phyloP scores from a whole-genome alignment of 2,888 invertebrate species.

The Trichogramma evanescens region DNA sequence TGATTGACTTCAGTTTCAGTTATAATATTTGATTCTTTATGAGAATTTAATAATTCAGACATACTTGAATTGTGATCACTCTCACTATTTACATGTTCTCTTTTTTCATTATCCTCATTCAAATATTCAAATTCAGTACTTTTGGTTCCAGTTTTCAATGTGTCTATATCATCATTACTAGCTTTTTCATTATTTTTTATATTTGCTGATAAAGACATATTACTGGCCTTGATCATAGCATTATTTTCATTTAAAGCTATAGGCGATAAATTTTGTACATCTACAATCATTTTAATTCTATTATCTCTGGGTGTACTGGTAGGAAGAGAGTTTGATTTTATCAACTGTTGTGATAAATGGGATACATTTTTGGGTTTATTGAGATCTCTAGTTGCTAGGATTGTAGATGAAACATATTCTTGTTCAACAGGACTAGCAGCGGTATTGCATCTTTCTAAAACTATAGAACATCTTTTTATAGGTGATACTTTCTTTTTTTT shows the following conservation, averaged over 20 bases:
- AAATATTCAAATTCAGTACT: background rate
- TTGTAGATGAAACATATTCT: too few species aligned
- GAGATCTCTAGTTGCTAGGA: too few species aligned
- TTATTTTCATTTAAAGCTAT: background rate
- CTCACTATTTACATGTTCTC: background rate
- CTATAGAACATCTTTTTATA: background rate
- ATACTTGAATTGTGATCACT: background rate
- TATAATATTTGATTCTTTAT: background rate
- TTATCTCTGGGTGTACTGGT: constrained; percentile 8
- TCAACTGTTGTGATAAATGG: too few species aligned
- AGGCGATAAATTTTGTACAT: constrained; percentile 13
- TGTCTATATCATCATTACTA: background rate
- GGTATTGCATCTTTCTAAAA: background rate
- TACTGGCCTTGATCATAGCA: background rate
- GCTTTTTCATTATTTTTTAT: background rate
- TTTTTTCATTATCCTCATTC: background rate
- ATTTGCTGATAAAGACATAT: too few species aligned
- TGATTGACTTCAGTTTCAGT: background rate
- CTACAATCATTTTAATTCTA: background rate
- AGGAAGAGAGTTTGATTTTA: background rate
- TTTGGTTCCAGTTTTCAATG: too few species aligned
- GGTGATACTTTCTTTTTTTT: background rate
- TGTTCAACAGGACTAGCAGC: background rate
- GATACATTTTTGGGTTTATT: too few species aligned
- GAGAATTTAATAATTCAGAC: background rate